Percentiles rank a stretch among this genome's conserved stretches.
Evolutionary conservation across 2,113 vertebrate species (phyloP).

Genomic region (Macrotis lagotis): DNA sequence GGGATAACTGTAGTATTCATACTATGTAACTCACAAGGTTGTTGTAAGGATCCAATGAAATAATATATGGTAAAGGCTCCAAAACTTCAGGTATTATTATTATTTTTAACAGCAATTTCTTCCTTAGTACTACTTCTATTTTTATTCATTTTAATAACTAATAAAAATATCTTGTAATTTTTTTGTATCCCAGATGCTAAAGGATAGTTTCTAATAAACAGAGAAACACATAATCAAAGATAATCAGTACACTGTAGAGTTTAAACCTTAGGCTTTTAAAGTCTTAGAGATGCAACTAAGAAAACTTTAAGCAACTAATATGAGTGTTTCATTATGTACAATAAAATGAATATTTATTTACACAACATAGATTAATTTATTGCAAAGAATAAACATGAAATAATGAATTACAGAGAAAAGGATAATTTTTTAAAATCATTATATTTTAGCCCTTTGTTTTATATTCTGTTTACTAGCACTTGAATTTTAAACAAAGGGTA

Average conservation of each 20-base stretch:
- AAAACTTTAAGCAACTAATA: neutral
- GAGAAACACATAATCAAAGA: neutral
- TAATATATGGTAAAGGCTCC: neutral
- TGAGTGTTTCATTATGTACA: constrained; percentile 31
- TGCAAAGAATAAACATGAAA: constrained; percentile 43
- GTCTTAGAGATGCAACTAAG: neutral
- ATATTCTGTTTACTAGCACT: neutral
- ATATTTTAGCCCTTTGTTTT: neutral
- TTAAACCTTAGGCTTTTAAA: neutral
- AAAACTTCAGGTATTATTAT: neutral
- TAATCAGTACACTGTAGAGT: neutral
- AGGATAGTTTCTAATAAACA: neutral
- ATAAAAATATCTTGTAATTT: neutral
- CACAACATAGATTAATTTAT: constrained; percentile 16
- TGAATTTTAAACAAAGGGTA: constrained; percentile 4
- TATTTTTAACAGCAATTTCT: neutral
- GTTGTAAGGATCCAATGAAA: neutral
- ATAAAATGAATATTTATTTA: constrained; percentile 5
- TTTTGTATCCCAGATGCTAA: neutral
- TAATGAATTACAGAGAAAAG: constrained; percentile 33
- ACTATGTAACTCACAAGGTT: neutral
- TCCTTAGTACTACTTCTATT: neutral
- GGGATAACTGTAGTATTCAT: neutral
- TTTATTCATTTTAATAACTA: neutral
- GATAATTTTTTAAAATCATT: neutral